Evolutionary conservation across 2,888 invertebrate genomes (phyloP).

Genomic region (Hetaerina titia): DNA sequence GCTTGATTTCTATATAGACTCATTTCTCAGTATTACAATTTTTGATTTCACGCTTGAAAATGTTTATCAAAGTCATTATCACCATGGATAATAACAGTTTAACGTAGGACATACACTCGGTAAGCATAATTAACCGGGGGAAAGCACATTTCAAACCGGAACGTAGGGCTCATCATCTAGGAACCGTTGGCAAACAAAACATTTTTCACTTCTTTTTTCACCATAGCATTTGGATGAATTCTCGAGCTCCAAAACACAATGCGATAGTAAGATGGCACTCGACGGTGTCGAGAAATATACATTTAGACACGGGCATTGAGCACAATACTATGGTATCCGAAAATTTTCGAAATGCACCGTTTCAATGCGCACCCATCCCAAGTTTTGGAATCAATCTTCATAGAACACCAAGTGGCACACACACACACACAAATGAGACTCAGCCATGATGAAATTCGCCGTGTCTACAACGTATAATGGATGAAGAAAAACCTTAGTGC

Average conservation of each 20-base stretch:
- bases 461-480: background rate
- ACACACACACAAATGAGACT: background rate
- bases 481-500: background rate
- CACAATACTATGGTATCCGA: background rate
- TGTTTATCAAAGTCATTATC: too few relatives aligned
- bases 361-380: background rate
- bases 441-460: background rate
- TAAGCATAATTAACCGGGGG: too few relatives aligned
- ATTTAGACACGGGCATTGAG: background rate
- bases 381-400: background rate
- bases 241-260: background rate
- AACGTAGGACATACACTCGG: too few relatives aligned
- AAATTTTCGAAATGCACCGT: background rate
- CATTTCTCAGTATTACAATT: too few relatives aligned
- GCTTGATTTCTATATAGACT: too few relatives aligned
- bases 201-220: slow-evolving; percentile 7
- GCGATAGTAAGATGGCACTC: background rate
- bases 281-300: background rate
- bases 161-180: background rate
- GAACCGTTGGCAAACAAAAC: background rate
- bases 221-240: background rate
- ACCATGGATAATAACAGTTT: too few relatives aligned
- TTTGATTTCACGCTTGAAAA: too few relatives aligned
- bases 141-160: background rate
- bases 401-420: background rate